Evolutionary conservation across 2,113 vertebrate genomes (phyloP), one percentile per base, ranked within the genome.

Genomic region (Sinocyclocheilus anophthalmus): DNA sequence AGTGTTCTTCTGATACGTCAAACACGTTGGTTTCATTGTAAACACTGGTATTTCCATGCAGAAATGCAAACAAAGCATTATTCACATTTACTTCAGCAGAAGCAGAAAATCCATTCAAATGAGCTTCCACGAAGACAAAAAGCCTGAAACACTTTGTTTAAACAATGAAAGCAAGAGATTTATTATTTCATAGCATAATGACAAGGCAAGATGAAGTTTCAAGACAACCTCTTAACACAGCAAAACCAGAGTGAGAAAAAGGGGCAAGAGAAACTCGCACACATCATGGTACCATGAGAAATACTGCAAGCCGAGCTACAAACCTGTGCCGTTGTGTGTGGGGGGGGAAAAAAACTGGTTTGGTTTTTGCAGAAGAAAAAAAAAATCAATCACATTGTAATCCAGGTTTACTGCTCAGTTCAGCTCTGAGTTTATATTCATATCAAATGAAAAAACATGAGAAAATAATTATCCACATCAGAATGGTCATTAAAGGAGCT

Each of bases 181-280:
- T 88, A 88, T 88, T 88, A 13, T 80, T 84, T 80, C 72, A 76
- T 75, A 86, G 42, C 48, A 84, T 78, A 83, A 79, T 45, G 76
- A 55, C 70, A 79, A 39, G 70, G 85, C 80, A 76, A 63, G 69
- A 65, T 45, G 75, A 86, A 73, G 42, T 14, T 76, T 86, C n/a
- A 55, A 88, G 57, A 86, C 24, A 88, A 70, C 61, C 16, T 82
- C 37, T 70, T 4, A 73, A 86, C 85, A 84, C 76, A 53, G 55
- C 87, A 88, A 88, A 86, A 67, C 39, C n/a, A 76, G 84, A 80
- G 69, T n/a, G 55, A 10, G 76, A 61, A 50, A 39, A 65, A 53
- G 3, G 48, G 26, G 1, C 45, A 6, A 37, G 61, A 70, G 45
- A 70, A 73, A 33, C 37, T 70, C 20, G 26, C 67, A 61, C 45